Conservation (phyloP, 2,888 invertebrate species). For the Metallyticus violacea region DNA sequence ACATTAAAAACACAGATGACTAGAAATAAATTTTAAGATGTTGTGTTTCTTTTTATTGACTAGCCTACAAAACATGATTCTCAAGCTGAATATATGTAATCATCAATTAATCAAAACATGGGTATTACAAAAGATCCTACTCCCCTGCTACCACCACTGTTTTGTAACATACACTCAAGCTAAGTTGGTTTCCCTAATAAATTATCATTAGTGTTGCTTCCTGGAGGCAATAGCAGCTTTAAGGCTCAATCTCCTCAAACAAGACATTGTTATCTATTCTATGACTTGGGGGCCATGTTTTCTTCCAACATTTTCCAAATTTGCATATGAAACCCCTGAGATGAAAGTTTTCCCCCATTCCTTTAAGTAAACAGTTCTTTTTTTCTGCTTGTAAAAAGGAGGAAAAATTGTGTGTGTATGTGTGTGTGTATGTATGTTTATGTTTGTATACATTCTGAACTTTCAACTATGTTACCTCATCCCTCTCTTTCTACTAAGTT, state of each 20-base stretch:
- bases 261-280: background rate
- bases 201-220: conserved; percentile 17
- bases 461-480: background rate
- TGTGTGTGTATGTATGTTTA: background rate
- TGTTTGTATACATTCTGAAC: background rate
- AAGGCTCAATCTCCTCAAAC: background rate
- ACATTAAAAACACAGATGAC: conserved; percentile 24
- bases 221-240: background rate
- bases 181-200: conserved; percentile 7
- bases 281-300: background rate
- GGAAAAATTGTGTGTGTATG: background rate
- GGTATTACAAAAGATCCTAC: conserved; percentile 30
- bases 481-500: conserved; percentile 5
- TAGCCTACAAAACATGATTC: conserved; percentile 23
- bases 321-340: conserved; percentile 26
- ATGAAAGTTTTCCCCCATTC: conserved; percentile 12
- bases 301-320: background rate
- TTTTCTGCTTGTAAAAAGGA: background rate
- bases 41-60: conserved; percentile 15
- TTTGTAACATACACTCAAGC: conserved; percentile 15
- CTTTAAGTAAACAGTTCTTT: background rate
- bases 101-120: conserved; percentile 25
- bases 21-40: conserved; percentile 19
- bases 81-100: conserved; percentile 10
- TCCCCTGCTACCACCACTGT: conserved; percentile 23